Percentiles rank a stretch among this genome's conserved stretches.
Evolutionary conservation across 2,113 vertebrate species (phyloP).

Genomic region (Perognathus longimembris): DNA sequence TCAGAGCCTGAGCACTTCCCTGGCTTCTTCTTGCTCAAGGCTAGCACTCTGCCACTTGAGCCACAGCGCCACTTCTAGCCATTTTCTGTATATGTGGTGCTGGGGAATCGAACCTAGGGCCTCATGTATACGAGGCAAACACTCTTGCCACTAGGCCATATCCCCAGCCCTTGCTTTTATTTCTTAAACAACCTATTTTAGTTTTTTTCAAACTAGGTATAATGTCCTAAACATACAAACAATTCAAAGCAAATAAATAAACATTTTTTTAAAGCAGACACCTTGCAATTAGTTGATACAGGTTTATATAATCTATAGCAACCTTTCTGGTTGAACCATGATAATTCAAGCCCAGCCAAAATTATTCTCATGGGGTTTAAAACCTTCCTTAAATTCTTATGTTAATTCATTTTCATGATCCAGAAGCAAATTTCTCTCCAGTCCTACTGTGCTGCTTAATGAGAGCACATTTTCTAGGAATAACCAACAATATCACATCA

Average conservation of each 20-base stretch:
- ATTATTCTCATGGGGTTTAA: neutral
- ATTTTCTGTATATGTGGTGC: no score
- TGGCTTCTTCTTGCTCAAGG: no score
- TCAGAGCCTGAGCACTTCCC: no score
- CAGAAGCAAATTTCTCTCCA: neutral
- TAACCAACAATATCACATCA: neutral
- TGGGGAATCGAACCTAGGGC: no score
- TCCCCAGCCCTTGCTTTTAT: no score
- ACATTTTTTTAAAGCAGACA: slow-evolving; percentile 4
- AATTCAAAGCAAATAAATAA: neutral
- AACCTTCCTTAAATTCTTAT: neutral
- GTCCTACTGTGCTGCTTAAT: neutral
- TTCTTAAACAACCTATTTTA: neutral
- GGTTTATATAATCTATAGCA: neutral
- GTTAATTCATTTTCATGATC: neutral
- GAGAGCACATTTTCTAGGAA: neutral
- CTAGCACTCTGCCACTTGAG: no score
- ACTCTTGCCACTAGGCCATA: no score
- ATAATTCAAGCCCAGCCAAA: slow-evolving; percentile 3
- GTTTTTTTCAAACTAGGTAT: neutral
- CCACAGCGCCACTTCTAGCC: no score
- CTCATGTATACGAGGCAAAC: no score
- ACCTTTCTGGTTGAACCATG: neutral
- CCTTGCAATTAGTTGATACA: slow-evolving; percentile 39
- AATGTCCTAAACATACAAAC: slow-evolving; percentile 1